Evolutionary conservation across 37 sponge, comb jelly and placozoan species (phyloP).

Genomic region (Haliclona indistincta): DNA sequence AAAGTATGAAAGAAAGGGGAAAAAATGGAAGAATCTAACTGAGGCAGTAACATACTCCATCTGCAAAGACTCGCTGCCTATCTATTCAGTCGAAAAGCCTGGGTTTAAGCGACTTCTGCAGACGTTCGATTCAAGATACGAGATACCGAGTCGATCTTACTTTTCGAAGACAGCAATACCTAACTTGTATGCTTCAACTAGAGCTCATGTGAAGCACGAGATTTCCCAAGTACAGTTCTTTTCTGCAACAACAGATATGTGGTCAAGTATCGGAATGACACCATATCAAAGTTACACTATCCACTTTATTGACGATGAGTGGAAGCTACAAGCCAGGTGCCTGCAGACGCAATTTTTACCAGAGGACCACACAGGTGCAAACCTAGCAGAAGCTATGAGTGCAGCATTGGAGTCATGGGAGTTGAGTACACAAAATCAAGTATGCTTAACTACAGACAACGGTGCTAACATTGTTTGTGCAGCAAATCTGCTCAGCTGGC

Average conservation of each 20-base stretch:
- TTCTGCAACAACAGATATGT: slow-evolving; percentile 40
- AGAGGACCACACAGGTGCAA: slow-evolving; percentile 33
- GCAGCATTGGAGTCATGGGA: slow-evolving; percentile 25
- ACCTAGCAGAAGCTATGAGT: slow-evolving; percentile 19
- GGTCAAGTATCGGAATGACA: slow-evolving; percentile 27
- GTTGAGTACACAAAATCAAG: slow-evolving; percentile 13
- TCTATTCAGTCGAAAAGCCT: slow-evolving; percentile 1
- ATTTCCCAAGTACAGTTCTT: neutral
- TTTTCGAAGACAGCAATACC: slow-evolving; percentile 7
- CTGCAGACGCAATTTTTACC: slow-evolving; percentile 37
- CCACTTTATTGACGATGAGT: slow-evolving; percentile 24
- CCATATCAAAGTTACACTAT: slow-evolving; percentile 52
- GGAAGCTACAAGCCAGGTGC: slow-evolving; percentile 7
- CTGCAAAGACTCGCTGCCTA: slow-evolving; percentile 22
- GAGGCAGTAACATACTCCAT: slow-evolving; percentile 34
- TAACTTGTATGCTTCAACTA: neutral
- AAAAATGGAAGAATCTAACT: slow-evolving; percentile 39
- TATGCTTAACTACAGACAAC: slow-evolving; percentile 43
- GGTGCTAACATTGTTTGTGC: slow-evolving; percentile 29
- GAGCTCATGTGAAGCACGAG: neutral
- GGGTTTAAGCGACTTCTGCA: neutral
- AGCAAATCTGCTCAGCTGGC: slow-evolving; percentile 3
- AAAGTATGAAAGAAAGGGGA: slow-evolving; percentile 16
- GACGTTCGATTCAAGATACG: slow-evolving; percentile 5
- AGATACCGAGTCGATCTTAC: neutral